Percentiles rank a stretch among this genome's conserved stretches.
Conservation (phyloP, 2,113 vertebrate species). For the Anhinga rufa region DNA sequence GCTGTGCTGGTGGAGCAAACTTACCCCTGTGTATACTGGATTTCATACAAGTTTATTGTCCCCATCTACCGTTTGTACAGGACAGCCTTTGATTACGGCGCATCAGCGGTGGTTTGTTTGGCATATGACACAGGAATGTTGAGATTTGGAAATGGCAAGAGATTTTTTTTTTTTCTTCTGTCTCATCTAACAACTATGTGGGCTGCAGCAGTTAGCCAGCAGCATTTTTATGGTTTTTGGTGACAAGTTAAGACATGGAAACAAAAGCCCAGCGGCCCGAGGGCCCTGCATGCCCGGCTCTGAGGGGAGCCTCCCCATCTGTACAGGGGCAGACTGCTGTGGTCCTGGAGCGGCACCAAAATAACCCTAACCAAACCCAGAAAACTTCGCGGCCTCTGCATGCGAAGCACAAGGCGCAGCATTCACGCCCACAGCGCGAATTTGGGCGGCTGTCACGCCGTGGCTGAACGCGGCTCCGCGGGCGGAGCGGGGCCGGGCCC, state of each 20-base stretch:
- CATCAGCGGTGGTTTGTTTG: not conserved
- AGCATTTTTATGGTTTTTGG: not conserved
- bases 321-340: fast-evolving
- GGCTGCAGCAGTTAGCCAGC: not conserved
- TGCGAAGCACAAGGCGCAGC: not conserved
- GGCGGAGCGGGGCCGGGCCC: too few relatives aligned
- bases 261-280: not conserved
- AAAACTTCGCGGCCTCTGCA: not conserved
- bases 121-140: not conserved
- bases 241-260: not conserved
- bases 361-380: fast-evolving
- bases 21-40: fast-evolving
- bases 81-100: not conserved
- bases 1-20: not conserved
- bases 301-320: not conserved
- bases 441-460: fast-evolving
- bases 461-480: fast-evolving
- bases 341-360: not conserved
- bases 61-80: not conserved
- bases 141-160: not conserved
- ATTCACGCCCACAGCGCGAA: fast-evolving
- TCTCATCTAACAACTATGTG: constrained; percentile 19
- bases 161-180: not conserved
- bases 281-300: not conserved
- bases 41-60: not conserved